A percentile compares a stretch with the other conserved stretches of the same genome.
Conservation (phyloP, 2,888 invertebrate species). For the Ormyrus rosae region DNA sequence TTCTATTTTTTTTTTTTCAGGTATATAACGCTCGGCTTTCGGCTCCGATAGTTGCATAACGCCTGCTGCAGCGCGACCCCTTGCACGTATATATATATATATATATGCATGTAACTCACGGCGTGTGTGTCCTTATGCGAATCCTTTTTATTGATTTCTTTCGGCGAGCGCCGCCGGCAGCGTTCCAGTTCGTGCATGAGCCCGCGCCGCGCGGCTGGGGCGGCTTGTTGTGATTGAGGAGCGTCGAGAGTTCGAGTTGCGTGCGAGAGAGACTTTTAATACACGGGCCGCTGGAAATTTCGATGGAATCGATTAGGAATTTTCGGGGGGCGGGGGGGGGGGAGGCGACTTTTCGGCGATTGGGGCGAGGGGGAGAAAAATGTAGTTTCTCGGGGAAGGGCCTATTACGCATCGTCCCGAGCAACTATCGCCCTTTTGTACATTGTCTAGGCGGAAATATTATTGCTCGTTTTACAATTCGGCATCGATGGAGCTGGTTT, state of each 20-base stretch:
- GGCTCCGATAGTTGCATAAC: slow-evolving; percentile 24
- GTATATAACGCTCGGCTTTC: not conserved
- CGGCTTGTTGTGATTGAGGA: not conserved
- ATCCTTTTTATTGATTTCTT: slow-evolving; percentile 48
- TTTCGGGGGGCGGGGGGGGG: not conserved
- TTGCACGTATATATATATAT: too few species aligned
- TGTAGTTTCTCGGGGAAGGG: too few species aligned
- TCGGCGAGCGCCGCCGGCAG: not conserved
- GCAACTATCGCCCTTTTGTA: too few species aligned
- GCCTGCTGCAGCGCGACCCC: not conserved
- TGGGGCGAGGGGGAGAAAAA: not conserved
- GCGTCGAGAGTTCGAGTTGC: not conserved
- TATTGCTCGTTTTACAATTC: too few species aligned
- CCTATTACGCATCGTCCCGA: too few species aligned
- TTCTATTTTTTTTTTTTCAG: slow-evolving; percentile 12
- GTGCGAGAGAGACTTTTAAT: slow-evolving; percentile 1
- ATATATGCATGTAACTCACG: not conserved
- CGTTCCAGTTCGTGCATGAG: too few species aligned
- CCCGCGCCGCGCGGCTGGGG: too few species aligned
- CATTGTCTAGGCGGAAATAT: too few species aligned
- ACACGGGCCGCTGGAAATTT: not conserved
- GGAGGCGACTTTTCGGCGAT: not conserved
- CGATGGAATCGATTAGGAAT: slow-evolving; percentile 8
- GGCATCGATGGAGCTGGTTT: too few species aligned
- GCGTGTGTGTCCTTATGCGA: slow-evolving; percentile 37